A percentile compares a stretch with the other conserved stretches of the same genome.
Conservation (phyloP, 2,797 vertebrate genomes). For the Otolemur crassicaudatus region DNA sequence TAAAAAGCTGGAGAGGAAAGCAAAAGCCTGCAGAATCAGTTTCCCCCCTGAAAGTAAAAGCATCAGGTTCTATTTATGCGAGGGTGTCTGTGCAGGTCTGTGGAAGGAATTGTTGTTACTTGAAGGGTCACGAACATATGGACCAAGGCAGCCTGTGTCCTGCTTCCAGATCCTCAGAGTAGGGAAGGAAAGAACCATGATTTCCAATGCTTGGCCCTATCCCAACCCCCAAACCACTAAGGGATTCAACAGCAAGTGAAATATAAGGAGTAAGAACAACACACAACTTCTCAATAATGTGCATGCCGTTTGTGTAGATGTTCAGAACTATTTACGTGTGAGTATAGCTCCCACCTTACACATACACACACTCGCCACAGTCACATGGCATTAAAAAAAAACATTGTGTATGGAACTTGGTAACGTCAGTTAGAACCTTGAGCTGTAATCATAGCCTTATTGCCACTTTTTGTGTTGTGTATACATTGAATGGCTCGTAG, state of each 20-base stretch:
- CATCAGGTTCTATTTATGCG: fast-evolving
- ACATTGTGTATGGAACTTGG: slow-evolving; percentile 22
- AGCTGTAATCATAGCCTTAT: slow-evolving; percentile 32
- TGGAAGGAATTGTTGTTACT: not conserved
- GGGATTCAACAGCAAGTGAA: not conserved
- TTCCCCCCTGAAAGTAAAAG: not conserved
- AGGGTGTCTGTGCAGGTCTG: not conserved
- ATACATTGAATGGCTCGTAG: slow-evolving; percentile 51
- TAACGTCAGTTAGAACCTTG: not conserved
- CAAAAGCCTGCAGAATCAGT: not conserved
- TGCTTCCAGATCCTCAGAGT: not conserved
- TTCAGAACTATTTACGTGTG: slow-evolving; percentile 49
- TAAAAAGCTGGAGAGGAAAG: not conserved
- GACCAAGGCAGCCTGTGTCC: not conserved
- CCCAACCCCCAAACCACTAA: not conserved
- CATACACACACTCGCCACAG: not conserved
- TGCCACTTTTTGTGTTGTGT: slow-evolving; percentile 11
- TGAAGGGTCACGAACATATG: not conserved
- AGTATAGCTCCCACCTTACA: not conserved
- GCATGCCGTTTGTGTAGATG: slow-evolving; percentile 69
- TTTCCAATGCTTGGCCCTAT: not conserved
- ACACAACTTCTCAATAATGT: slow-evolving; percentile 23
- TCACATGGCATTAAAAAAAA: slow-evolving; percentile 42
- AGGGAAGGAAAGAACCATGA: not conserved
- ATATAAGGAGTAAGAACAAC: slow-evolving; percentile 18